These are phyloP conservation scores for Salminus brasiliensis DNA, from an alignment of 2,113 vertebrate genomes.

Conservation along the genomic window DNA sequence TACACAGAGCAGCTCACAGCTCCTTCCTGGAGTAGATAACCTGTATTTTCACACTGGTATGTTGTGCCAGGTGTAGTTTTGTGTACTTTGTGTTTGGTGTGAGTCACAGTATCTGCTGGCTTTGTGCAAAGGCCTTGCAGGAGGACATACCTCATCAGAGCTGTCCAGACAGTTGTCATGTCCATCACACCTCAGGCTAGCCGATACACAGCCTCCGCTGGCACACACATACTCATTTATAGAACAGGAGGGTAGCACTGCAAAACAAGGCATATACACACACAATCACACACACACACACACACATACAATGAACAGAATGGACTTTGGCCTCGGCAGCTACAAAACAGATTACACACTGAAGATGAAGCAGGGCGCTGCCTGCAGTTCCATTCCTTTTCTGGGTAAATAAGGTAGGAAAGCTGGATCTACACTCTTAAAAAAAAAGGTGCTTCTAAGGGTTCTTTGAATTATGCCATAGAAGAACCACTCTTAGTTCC, in stretches of 20 bases:
- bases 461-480: too few relatives aligned
- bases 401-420: background rate
- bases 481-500: too few relatives aligned
- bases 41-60: background rate
- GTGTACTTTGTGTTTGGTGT: constrained; percentile 5
- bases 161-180: constrained; percentile 92
- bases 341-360: constrained; percentile 25
- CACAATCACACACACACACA: constrained; percentile 28
- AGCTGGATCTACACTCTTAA: too few relatives aligned
- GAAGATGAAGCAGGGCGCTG: background rate
- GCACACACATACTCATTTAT: constrained; percentile 92
- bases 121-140: constrained; percentile 7
- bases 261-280: constrained; percentile 42
- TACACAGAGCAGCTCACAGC: background rate
- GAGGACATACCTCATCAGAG: constrained; percentile 90
- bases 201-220: constrained; percentile 88
- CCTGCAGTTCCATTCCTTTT: background rate
- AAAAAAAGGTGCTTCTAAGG: too few relatives aligned
- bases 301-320: constrained; percentile 24
- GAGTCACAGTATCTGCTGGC: constrained; percentile 14
- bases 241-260: constrained; percentile 90
- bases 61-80: background rate
- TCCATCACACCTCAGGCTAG: constrained; percentile 90
- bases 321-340: constrained; percentile 23
- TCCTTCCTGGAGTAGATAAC: background rate